phyloP scores from a whole-genome alignment of 2,113 vertebrate genomes.

The Burhinus bistriatus region DNA sequence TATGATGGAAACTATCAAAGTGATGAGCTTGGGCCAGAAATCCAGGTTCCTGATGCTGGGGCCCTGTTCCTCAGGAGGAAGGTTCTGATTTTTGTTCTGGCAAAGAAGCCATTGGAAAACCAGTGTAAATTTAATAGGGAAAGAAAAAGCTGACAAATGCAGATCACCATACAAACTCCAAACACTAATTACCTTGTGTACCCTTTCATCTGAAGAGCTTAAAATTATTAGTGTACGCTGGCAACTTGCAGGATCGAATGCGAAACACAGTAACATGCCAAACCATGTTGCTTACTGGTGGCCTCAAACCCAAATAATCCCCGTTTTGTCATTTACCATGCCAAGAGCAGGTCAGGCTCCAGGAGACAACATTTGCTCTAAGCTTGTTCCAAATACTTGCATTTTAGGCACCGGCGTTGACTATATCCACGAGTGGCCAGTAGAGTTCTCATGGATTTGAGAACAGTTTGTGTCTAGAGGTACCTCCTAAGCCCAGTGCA shows the following conservation, averaged over 20 bases:
- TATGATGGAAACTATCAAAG: slow-evolving; percentile 95
- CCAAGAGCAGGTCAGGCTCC: not conserved
- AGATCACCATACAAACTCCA: not conserved
- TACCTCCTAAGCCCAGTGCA: not conserved
- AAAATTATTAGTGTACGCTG: not conserved
- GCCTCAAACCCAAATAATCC: not conserved
- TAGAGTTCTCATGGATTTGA: fast-evolving
- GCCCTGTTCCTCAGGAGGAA: slow-evolving; percentile 91
- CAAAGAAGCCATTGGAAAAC: not conserved
- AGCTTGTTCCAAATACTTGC: not conserved
- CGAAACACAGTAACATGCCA: not conserved
- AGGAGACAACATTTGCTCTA: not conserved
- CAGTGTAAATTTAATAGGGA: not conserved
- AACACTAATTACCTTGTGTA: not conserved
- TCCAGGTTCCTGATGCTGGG: slow-evolving; percentile 95
- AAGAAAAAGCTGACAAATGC: not conserved
- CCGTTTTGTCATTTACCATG: not conserved
- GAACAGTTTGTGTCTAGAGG: not conserved
- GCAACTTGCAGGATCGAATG: not conserved
- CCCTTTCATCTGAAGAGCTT: not conserved
- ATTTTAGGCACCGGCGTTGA: not conserved
- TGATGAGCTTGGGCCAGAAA: slow-evolving; percentile 99
- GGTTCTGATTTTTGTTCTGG: slow-evolving; percentile 85
- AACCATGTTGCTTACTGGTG: not conserved
- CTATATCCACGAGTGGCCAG: not conserved